Evolutionary conservation across 2,113 vertebrate genomes (phyloP).

Genomic region (Acanthisitta chloris): DNA sequence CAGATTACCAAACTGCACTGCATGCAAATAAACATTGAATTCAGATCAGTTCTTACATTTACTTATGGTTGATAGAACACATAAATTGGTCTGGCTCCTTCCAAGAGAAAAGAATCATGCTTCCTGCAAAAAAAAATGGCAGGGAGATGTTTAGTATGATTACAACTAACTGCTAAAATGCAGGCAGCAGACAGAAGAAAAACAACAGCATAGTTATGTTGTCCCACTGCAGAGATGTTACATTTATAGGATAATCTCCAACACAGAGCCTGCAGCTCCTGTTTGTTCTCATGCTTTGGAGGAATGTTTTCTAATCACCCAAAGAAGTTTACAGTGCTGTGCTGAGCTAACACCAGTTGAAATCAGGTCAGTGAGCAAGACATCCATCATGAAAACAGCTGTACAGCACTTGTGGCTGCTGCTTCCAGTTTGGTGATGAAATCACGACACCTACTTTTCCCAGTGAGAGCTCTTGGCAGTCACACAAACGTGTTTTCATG

Average conservation of each 20-base stretch:
- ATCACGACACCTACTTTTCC: neutral
- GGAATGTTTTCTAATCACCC: constrained; percentile 24
- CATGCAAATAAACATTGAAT: neutral
- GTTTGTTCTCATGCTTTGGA: neutral
- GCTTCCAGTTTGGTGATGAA: neutral
- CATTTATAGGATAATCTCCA: neutral
- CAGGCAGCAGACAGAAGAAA: neutral
- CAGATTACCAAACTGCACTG: neutral
- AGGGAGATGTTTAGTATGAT: neutral
- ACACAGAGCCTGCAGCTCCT: neutral
- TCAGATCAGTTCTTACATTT: neutral
- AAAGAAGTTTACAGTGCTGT: neutral
- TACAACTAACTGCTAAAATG: neutral
- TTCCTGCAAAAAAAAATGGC: neutral
- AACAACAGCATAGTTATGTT: neutral
- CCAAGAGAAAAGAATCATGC: neutral
- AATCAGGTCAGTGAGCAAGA: constrained; percentile 14
- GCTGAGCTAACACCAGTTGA: neutral
- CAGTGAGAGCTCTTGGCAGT: neutral
- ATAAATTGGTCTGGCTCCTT: neutral
- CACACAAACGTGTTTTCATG: neutral
- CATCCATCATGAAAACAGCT: neutral
- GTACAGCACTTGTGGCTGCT: neutral
- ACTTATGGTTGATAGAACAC: neutral
- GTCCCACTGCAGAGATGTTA: neutral